phyloP scores from a whole-genome alignment of 2,888 invertebrate genomes.

The Agriopis marginaria region DNA sequence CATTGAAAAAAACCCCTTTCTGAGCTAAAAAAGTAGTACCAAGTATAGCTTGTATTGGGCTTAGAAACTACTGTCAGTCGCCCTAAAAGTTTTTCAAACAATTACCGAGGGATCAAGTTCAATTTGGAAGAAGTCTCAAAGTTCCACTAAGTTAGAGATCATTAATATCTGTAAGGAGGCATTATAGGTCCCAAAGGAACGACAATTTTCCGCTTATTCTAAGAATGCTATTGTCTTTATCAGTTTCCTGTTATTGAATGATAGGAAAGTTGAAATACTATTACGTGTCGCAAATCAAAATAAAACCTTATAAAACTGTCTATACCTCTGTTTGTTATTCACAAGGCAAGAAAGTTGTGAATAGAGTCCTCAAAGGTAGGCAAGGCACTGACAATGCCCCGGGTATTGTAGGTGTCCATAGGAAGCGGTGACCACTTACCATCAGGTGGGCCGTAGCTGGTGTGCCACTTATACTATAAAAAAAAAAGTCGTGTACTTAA shows the following conservation, averaged over 20 bases:
- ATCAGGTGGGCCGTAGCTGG: too few relatives aligned
- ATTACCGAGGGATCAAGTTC: slow-evolving; percentile 16
- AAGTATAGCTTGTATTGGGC: background rate
- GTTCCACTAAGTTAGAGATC: slow-evolving; percentile 16
- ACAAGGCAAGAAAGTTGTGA: too few relatives aligned
- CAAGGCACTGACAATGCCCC: too few relatives aligned
- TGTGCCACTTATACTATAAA: too few relatives aligned
- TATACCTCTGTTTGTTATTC: background rate
- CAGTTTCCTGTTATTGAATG: background rate
- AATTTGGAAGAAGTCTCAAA: slow-evolving; percentile 7
- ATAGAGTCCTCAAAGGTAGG: too few relatives aligned
- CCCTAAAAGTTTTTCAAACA: slow-evolving; percentile 9
- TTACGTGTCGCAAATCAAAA: background rate
- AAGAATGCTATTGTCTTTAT: slow-evolving; percentile 1
- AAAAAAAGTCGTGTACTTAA: too few relatives aligned
- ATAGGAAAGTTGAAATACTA: background rate
- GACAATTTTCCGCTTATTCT: background rate
- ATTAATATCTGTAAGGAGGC: slow-evolving; percentile 17
- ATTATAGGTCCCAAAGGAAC: slow-evolving; percentile 14
- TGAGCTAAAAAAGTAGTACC: too few relatives aligned
- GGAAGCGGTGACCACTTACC: too few relatives aligned
- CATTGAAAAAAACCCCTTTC: too few relatives aligned
- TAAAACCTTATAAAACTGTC: background rate
- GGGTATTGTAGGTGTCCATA: too few relatives aligned
- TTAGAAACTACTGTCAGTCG: background rate